phyloP scores from a whole-genome alignment of 2,797 vertebrate species.

The Nasua narica region DNA sequence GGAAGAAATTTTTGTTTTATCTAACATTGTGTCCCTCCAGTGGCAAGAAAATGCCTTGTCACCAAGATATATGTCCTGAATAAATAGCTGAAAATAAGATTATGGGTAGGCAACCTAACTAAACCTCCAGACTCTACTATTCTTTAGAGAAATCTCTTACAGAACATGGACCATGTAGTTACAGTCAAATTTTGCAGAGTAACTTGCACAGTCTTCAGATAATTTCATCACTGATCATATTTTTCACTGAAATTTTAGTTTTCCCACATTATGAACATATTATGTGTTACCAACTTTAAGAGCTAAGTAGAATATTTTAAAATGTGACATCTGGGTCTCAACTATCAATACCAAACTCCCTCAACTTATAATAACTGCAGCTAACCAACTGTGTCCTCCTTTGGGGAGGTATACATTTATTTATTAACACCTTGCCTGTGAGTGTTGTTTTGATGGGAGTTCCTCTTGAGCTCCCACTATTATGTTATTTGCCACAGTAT shows the following conservation, averaged over 20 bases:
- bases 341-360: neutral
- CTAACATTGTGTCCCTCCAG: neutral
- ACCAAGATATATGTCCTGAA: neutral
- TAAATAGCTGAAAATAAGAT: neutral
- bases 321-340: neutral
- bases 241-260: neutral
- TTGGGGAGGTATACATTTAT: neutral
- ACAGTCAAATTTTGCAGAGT: neutral
- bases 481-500: neutral
- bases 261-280: neutral
- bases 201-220: neutral
- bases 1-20: neutral
- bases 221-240: neutral
- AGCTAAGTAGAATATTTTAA: neutral
- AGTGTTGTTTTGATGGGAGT: fast-evolving
- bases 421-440: neutral
- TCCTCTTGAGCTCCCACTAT: neutral
- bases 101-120: neutral
- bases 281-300: neutral
- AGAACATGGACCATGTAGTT: neutral
- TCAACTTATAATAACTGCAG: neutral
- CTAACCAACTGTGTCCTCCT: neutral
- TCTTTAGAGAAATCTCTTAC: neutral
- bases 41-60: neutral
- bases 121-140: neutral